These are phyloP conservation scores for Halocynthia aurantium DNA, from an alignment of 23 tunicate species.

Conservation along the genomic window DNA sequence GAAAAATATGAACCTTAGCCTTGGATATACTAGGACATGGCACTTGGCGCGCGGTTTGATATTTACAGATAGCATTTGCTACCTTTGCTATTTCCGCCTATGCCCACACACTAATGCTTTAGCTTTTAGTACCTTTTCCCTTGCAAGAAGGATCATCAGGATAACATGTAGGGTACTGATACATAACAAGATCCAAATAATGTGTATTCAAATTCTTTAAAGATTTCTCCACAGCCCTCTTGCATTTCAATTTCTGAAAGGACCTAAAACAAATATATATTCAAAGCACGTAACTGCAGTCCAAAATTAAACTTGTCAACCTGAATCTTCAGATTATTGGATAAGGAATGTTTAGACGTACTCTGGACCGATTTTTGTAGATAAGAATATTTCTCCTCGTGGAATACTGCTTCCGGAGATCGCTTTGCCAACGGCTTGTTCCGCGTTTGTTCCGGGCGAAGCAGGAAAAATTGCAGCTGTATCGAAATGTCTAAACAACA, in stretches of 20 bases:
- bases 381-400: conserved; percentile 26
- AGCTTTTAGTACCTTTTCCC: conserved; percentile 4
- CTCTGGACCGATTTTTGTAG: conserved; percentile 37
- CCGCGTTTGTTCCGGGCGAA: background rate
- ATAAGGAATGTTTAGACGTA: background rate
- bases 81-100: background rate
- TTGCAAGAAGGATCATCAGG: conserved; percentile 10
- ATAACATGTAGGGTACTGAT: conserved; percentile 25
- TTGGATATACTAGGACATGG: no score
- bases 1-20: no score
- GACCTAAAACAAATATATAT: conserved; percentile 8
- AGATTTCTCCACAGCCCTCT: conserved; percentile 26
- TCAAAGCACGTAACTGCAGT: background rate
- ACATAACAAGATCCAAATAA: conserved; percentile 23
- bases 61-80: no score
- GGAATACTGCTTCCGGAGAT: conserved; percentile 28
- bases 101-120: background rate
- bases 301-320: no score
- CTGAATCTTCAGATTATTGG: background rate
- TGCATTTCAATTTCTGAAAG: conserved; percentile 4
- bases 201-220: conserved; percentile 12
- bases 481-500: conserved; percentile 15
- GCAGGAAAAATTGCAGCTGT: conserved; percentile 27
- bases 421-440: conserved; percentile 26
- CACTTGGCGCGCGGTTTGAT: no score